Base-by-base conservation (phyloP, 2,888 invertebrate genomes). In the Spodoptera exigua region DNA sequence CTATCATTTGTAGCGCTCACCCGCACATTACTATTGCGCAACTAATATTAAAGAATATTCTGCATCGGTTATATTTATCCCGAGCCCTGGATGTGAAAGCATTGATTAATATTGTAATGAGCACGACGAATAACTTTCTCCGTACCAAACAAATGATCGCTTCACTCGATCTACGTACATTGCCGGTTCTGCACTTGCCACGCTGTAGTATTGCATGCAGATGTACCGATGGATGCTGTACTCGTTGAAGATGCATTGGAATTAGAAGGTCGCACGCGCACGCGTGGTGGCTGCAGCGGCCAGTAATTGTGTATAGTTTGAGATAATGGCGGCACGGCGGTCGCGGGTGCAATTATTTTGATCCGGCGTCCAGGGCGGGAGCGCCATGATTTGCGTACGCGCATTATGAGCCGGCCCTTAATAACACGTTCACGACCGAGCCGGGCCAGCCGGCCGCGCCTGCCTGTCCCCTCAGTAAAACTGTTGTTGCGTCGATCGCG, bases 61-160 rank as follows among this genome's bases (percentile, higher is more conserved):
- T 82, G 85, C 83, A 71, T 79, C 81, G 81, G 80, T 79, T 83
- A 81, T 83, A 84, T 89, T 83, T 82, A 86, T 86, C 82, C 84
- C 83, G 79, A 37, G 78, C 74, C 81, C 59, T 72, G 77, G 74
- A 88, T 87, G 85, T 86, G 87, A 77, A 70, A 88, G 86, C 89
- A 89, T 89, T 91, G 88, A 92, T 91, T 92, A 91, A 91, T 91
- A 91, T 90, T 90, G 85, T 91, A 91, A 92, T 92, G 91, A 92
- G 89, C 83, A 81, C 84, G 80, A 85, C 79, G 84, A 72, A 83
- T 82, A 82, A 76, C 78, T 62, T 73, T 72, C 82, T 62, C 53
- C 32, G 60, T 74, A 83, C 82, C 72, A 70, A 35, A 27, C 0
- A 40, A 70, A 52, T 70, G 45, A 56, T n/a, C 5, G 11, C 9